Evolutionary conservation across 2,113 vertebrate species (phyloP).

Genomic region (Chamaetylas fuelleborni): DNA sequence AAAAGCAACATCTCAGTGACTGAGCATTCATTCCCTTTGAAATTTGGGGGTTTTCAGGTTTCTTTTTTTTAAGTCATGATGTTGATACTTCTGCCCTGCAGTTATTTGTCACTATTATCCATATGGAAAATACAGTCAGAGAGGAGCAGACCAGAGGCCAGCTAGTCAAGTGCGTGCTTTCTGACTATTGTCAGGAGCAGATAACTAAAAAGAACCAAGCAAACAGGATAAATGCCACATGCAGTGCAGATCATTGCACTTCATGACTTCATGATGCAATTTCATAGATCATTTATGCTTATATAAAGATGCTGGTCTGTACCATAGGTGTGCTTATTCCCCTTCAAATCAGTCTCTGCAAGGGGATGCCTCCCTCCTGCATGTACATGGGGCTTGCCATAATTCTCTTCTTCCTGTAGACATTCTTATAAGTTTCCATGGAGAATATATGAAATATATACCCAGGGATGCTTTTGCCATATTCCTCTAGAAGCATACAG

Average conservation of each 20-base stretch:
- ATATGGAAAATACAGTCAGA: background rate
- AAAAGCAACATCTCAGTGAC: background rate
- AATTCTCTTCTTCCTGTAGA: background rate
- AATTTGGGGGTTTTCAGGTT: background rate
- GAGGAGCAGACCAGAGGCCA: background rate
- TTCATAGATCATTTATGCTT: background rate
- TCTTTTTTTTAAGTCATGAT: background rate
- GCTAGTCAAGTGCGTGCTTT: background rate
- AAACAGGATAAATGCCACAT: background rate
- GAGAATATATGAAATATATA: background rate
- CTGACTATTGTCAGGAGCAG: background rate
- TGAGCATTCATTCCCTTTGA: background rate
- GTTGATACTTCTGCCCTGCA: background rate
- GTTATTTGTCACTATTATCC: background rate
- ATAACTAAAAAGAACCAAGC: background rate
- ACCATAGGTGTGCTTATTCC: background rate
- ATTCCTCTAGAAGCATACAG: fast-evolving
- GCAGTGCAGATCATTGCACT: background rate
- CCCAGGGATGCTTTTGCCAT: background rate
- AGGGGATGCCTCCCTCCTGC: background rate
- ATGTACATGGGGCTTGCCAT: background rate
- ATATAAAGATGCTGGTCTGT: background rate
- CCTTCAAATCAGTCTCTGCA: background rate
- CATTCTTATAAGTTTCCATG: background rate
- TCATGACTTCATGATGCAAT: background rate